Evolutionary conservation across 2,888 invertebrate genomes (phyloP), one percentile per base, ranked within the genome.

Genomic region (Rotaria magnacalcarata): DNA sequence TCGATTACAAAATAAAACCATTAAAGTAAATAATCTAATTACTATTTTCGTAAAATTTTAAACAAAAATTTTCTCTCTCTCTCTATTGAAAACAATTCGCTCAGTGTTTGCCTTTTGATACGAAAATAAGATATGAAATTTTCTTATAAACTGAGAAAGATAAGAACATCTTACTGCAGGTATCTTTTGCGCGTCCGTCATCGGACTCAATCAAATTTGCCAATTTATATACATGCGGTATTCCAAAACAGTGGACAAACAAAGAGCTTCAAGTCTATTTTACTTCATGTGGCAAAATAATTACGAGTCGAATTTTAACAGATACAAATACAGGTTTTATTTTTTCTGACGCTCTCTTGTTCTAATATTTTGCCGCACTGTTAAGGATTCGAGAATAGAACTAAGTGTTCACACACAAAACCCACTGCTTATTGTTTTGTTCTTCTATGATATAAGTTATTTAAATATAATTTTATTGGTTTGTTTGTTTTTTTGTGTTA

Each of bases 1-100:
- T 89, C 94, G 98, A 88, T 93, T 99, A 89, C 98, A 99, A 92
- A 99, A 99, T 92, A 99, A 99, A 93, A 99, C 97, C 84, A 99
- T 99, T 90, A 99, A 98, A 94, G 97, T 96, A 90, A 88, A 60
- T 80, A 24, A 41, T 14, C 0, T 34, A 4, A 34, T n/a, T 80
- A 1, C 24, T 34, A 34, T 34, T n/a, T 41, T 80, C 21, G 8
- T 27, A 47, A 80, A 43, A 24, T 21, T 27, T 27, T 14, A 67
- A 16, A 11, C 11, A 27, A 52, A 16, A 52, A 52, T 14, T 14
- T 52, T 52, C 50, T 11, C 11, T 52, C 11, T 11, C 16, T 14
- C 16, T 11, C 50, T 11, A 52, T 52, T 52, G 14, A 11, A 52
- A 14, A 52, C 14, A 52, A 54, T 54, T 54, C 19, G 54, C 54